Conservation (phyloP, 2,888 invertebrate species). For the Microplitis deprimator region DNA sequence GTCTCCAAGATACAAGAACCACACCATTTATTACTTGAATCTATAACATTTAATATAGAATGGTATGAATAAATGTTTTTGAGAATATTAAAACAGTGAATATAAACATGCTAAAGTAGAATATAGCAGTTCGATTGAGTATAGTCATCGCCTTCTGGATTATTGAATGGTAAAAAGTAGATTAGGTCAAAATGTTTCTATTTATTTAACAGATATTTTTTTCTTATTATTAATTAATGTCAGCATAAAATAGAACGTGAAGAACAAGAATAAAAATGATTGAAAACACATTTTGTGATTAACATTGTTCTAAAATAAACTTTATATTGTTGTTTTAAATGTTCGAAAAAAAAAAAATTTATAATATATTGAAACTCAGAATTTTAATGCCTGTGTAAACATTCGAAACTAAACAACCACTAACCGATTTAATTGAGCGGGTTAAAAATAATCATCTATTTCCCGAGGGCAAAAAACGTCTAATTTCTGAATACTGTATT, state of each 20-base stretch:
- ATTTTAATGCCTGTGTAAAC: no score
- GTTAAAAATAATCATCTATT: no score
- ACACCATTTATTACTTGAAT: slow-evolving; percentile 91
- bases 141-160: neutral
- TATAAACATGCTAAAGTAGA: neutral
- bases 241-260: neutral
- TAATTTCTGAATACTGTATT: no score
- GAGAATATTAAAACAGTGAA: neutral
- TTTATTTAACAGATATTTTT: neutral
- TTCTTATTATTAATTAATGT: neutral
- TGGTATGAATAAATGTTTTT: slow-evolving; percentile 1
- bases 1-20: slow-evolving; percentile 88
- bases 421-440: no score
- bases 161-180: neutral
- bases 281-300: neutral
- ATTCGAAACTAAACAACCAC: no score
- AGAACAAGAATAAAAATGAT: neutral
- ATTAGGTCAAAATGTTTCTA: neutral
- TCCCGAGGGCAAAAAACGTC: no score
- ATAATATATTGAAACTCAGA: no score
- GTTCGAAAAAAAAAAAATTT: no score
- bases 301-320: no score
- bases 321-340: no score
- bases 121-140: neutral
- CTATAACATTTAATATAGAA: slow-evolving; percentile 71